Conservation (phyloP, 2,113 vertebrate genomes). For the Cheirogaleus medius region DNA sequence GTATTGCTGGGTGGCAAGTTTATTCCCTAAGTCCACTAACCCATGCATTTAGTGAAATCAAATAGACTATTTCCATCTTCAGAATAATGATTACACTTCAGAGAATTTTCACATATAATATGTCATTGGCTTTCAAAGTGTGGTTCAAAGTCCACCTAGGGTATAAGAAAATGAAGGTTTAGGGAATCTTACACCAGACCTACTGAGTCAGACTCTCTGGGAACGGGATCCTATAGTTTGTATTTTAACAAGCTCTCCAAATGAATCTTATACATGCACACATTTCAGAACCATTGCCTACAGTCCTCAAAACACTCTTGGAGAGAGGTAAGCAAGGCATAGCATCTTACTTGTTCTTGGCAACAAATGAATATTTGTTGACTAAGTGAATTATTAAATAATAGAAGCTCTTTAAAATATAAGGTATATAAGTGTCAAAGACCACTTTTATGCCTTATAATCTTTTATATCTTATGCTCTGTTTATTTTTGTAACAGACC, state of each 20-base stretch:
- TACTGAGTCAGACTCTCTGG: neutral
- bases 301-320: neutral
- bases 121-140: neutral
- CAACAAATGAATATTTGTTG: conserved; percentile 27
- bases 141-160: neutral
- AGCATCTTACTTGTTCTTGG: neutral
- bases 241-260: neutral
- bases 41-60: neutral
- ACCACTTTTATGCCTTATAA: neutral
- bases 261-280: neutral
- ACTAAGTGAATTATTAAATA: conserved; percentile 1
- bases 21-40: neutral
- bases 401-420: conserved; percentile 14
- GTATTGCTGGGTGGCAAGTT: neutral
- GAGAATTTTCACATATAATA: neutral
- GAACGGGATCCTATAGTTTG: neutral
- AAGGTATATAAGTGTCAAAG: neutral
- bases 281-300: neutral
- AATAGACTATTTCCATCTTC: neutral
- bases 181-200: neutral
- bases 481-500: neutral
- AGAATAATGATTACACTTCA: conserved; percentile 24
- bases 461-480: neutral
- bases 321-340: neutral
- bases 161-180: neutral